Evolutionary conservation across 2,888 invertebrate genomes (phyloP).

Genomic region (Watsonalla binaria): DNA sequence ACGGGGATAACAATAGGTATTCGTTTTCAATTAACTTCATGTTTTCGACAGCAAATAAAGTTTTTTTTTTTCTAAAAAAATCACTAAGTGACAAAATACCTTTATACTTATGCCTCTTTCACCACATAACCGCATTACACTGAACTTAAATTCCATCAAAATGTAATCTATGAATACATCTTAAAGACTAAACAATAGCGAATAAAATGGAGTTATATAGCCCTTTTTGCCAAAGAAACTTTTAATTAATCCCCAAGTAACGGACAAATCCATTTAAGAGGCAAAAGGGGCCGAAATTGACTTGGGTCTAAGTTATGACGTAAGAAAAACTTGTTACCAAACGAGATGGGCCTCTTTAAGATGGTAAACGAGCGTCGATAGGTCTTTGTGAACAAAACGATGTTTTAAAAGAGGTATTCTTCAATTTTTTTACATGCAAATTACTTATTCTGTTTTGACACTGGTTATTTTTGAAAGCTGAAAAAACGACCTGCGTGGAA

Average conservation of each 20-base stretch:
- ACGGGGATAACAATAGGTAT: too few species aligned
- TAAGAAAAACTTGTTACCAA: slow-evolving; percentile 13
- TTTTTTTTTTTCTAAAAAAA: too few species aligned
- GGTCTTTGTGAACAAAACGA: background rate
- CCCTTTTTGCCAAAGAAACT: slow-evolving; percentile 13
- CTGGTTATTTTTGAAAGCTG: too few species aligned
- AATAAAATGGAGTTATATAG: background rate
- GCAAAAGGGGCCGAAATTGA: slow-evolving; percentile 7
- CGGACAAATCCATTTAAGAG: slow-evolving; percentile 10
- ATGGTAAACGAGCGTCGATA: background rate
- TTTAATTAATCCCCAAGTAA: slow-evolving; percentile 23
- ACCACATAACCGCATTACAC: too few species aligned
- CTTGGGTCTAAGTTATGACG: slow-evolving; percentile 9
- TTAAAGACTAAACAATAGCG: background rate
- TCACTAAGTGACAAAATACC: too few species aligned
- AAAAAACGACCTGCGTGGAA: too few species aligned
- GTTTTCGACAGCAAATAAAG: too few species aligned
- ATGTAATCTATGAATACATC: background rate
- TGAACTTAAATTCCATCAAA: background rate
- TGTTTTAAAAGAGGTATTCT: too few species aligned
- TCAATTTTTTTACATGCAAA: too few species aligned
- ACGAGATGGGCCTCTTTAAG: slow-evolving; percentile 1
- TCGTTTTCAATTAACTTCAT: too few species aligned
- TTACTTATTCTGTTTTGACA: too few species aligned
- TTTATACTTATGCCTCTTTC: too few species aligned